Conservation (phyloP, 2,888 invertebrate species). For the Dysmachus trigonus region DNA sequence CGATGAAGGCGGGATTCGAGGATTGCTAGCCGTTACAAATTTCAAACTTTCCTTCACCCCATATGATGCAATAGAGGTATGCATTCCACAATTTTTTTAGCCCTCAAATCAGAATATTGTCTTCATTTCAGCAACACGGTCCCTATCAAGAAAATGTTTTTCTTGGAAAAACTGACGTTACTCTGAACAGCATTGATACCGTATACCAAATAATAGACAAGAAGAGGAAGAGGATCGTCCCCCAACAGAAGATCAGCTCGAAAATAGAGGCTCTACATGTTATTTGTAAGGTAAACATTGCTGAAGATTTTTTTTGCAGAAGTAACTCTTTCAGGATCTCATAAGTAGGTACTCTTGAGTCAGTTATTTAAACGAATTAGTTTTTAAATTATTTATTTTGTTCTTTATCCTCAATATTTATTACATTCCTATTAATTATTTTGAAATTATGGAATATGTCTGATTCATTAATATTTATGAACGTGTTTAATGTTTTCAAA, state of each 20-base stretch:
- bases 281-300: conserved; percentile 58
- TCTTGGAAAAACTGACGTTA: conserved; percentile 61
- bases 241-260: conserved; percentile 61
- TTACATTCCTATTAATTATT: too few species aligned
- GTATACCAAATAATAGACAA: conserved; percentile 60
- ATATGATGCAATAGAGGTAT: conserved; percentile 58
- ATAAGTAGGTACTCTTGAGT: background rate
- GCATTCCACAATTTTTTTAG: background rate
- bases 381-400: too few species aligned
- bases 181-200: conserved; percentile 63
- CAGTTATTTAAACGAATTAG: background rate
- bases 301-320: background rate
- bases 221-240: conserved; percentile 59
- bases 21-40: conserved; percentile 88
- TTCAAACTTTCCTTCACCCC: conserved; percentile 91
- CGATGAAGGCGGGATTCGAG: conserved; percentile 79
- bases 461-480: too few species aligned
- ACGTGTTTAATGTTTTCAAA: too few species aligned
- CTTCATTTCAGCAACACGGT: conserved; percentile 51
- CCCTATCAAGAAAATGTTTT: conserved; percentile 60
- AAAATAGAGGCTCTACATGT: conserved; percentile 63
- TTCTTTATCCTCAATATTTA: too few species aligned
- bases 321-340: background rate
- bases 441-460: too few species aligned
- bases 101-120: background rate